phyloP scores from a whole-genome alignment of 2,113 vertebrate species.

The Hepsetus odoe region DNA sequence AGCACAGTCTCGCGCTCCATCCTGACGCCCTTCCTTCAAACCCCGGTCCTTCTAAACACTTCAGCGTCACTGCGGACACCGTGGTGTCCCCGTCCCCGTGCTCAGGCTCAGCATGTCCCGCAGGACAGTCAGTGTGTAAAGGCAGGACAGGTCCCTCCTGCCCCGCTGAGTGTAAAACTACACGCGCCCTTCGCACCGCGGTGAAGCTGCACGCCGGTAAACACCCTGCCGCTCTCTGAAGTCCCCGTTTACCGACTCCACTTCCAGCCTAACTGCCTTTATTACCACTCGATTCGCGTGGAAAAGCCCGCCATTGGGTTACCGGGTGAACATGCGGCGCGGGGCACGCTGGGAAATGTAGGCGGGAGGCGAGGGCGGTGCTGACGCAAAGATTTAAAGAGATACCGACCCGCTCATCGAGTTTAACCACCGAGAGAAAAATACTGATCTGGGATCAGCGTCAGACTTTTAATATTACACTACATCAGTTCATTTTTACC shows the following conservation, averaged over 20 bases:
- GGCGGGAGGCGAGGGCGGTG: constrained; percentile 30
- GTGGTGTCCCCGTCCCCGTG: neutral
- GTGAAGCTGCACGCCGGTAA: too few species aligned
- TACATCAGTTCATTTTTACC: too few species aligned
- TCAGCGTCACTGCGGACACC: neutral
- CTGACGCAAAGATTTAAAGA: constrained; percentile 67
- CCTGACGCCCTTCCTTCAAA: constrained; percentile 50
- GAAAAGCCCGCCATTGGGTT: constrained; percentile 77
- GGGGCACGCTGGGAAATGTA: constrained; percentile 68
- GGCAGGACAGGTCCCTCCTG: too few species aligned
- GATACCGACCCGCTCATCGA: constrained; percentile 21
- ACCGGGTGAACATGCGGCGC: constrained; percentile 62
- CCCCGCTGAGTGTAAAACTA: too few species aligned
- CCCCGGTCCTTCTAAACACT: neutral
- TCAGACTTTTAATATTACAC: too few species aligned
- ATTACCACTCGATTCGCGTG: constrained; percentile 26
- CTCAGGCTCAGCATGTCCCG: neutral
- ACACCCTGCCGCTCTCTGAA: neutral
- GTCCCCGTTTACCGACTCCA: too few species aligned
- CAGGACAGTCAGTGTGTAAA: too few species aligned
- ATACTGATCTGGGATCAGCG: too few species aligned
- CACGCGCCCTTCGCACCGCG: too few species aligned
- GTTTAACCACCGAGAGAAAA: too few species aligned
- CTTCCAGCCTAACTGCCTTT: neutral
- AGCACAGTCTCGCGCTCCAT: neutral